Conservation (phyloP, 1,140 invertebrate genomes). For the Theocolax elegans region DNA sequence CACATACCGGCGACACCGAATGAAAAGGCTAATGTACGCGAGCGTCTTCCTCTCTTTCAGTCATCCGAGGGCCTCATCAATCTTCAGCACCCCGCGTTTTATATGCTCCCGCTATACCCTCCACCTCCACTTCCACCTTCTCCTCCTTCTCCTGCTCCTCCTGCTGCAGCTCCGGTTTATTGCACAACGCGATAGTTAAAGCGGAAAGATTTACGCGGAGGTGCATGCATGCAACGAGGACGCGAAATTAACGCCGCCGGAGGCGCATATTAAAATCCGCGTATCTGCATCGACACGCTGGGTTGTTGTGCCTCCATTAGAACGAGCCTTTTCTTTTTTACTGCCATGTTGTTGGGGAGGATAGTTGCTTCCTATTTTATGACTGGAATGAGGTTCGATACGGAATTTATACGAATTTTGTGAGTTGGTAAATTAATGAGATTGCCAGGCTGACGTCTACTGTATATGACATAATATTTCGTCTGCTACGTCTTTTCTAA, state of each 20-base stretch:
- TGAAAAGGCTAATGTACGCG: no score
- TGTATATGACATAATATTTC: no score
- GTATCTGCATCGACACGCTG: constrained; percentile 11
- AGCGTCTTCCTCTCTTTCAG: no score
- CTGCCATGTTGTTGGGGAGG: neutral
- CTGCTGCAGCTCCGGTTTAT: neutral
- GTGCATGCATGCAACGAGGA: neutral
- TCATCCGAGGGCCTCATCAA: constrained; percentile 30
- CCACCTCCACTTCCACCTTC: no score
- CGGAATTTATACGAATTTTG: no score
- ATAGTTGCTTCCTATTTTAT: no score
- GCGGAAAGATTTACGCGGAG: constrained; percentile 25
- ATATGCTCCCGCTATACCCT: neutral
- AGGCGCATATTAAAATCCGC: constrained; percentile 2
- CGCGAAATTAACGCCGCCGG: constrained; percentile 19
- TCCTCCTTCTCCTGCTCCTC: no score
- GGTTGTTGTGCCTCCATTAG: constrained; percentile 11
- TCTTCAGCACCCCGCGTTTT: constrained; percentile 16
- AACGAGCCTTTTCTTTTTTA: neutral
- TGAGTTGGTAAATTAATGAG: no score
- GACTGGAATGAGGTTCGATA: no score
- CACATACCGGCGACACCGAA: no score
- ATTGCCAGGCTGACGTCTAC: no score
- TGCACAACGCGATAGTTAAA: constrained; percentile 32
- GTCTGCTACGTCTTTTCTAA: no score